Percentiles rank a stretch among this genome's conserved stretches.
Evolutionary conservation across 2,113 vertebrate genomes (phyloP).

Genomic region (Pedetes capensis): DNA sequence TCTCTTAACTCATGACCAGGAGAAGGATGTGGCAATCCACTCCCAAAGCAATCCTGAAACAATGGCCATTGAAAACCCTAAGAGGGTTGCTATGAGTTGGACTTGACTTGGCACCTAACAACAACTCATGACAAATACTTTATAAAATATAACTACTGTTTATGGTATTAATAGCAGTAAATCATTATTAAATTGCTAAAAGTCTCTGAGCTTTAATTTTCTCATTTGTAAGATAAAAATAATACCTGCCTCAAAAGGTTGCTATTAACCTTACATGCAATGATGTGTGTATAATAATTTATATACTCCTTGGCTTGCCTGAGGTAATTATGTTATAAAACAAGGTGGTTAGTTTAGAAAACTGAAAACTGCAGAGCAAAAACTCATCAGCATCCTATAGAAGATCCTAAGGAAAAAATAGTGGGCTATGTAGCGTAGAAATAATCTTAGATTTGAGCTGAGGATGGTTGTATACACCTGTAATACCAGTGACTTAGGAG

Average conservation of each 20-base stretch:
- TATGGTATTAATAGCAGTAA: not conserved
- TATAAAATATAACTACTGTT: not conserved
- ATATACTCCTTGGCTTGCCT: not conserved
- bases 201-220: not conserved
- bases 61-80: too few species aligned
- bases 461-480: too few species aligned
- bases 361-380: not conserved
- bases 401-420: not conserved
- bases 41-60: too few species aligned
- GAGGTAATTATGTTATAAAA: not conserved
- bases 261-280: not conserved
- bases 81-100: too few species aligned
- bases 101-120: too few species aligned
- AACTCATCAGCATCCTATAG: not conserved
- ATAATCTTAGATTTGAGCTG: too few species aligned
- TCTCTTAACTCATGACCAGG: not conserved
- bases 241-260: constrained; percentile 6
- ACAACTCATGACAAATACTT: not conserved
- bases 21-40: too few species aligned
- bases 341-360: not conserved
- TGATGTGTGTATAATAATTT: not conserved
- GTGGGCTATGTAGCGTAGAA: too few species aligned
- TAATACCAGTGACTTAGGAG: too few species aligned
- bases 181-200: not conserved
- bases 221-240: constrained; percentile 22